Conservation (phyloP, 2,797 vertebrate species). For the Martes flavigula region DNA sequence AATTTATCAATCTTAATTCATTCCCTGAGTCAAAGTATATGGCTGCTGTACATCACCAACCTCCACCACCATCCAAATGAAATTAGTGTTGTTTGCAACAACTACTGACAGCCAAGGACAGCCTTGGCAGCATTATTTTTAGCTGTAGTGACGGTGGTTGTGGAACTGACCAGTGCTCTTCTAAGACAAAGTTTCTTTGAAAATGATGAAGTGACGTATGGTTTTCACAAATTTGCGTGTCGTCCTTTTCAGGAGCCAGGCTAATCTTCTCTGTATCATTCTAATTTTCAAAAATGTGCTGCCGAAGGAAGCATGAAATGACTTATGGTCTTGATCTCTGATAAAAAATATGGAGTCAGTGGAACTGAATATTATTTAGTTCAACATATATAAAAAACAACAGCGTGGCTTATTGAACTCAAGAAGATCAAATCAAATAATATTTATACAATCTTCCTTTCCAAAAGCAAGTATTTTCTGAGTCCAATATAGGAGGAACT, state of each 20-base stretch:
- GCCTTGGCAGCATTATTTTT: background rate
- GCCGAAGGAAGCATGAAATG: background rate
- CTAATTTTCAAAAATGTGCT: background rate
- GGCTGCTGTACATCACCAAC: background rate
- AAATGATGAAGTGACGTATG: background rate
- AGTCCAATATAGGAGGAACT: background rate
- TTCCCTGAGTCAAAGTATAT: background rate
- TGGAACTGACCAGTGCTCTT: background rate
- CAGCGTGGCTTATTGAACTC: background rate
- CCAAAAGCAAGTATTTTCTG: background rate
- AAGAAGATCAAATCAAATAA: background rate
- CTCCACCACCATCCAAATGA: background rate
- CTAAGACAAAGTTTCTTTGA: background rate
- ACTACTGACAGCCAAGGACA: background rate
- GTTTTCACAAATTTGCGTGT: background rate
- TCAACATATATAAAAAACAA: background rate
- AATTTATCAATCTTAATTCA: background rate
- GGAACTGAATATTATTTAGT: background rate
- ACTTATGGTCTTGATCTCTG: background rate
- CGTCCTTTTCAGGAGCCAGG: background rate
- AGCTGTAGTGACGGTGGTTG: background rate
- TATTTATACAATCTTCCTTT: background rate
- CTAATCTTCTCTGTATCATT: background rate
- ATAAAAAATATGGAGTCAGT: background rate
- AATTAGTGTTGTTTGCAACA: background rate